Conservation (phyloP, 2,888 invertebrate species). For the Sinohyriopsis cumingii region DNA sequence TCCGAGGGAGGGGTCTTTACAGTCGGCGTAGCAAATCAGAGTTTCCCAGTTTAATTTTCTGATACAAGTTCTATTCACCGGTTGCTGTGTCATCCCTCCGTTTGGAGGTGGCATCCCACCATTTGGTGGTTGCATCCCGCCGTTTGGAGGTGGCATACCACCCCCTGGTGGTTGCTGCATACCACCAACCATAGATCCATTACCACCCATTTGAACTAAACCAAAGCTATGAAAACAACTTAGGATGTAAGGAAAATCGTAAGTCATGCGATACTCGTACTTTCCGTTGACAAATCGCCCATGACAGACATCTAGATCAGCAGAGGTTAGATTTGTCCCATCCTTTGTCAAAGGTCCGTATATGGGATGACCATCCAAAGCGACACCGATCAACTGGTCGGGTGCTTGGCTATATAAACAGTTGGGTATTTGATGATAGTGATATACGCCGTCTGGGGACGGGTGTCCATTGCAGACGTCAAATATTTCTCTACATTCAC, state of each 20-base stretch:
- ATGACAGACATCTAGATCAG: conserved; percentile 33
- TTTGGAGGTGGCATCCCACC: too few relatives aligned
- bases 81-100: too few relatives aligned
- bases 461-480: not conserved
- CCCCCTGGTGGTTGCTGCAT: too few relatives aligned
- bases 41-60: too few relatives aligned
- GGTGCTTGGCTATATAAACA: conserved; percentile 19
- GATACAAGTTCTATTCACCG: too few relatives aligned
- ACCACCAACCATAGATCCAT: too few relatives aligned
- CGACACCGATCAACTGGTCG: conserved; percentile 36
- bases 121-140: too few relatives aligned
- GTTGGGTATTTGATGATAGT: conserved; percentile 34
- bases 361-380: conserved; percentile 34
- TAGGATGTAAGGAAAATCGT: conserved; percentile 31
- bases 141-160: too few relatives aligned
- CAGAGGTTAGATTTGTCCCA: conserved; percentile 12
- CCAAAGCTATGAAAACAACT: conserved; percentile 19
- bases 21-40: too few relatives aligned
- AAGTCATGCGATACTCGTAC: conserved; percentile 33
- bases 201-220: too few relatives aligned
- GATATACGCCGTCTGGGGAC: not conserved
- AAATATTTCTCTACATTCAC: too few relatives aligned
- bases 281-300: conserved; percentile 26
- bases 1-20: too few relatives aligned
- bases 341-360: conserved; percentile 24